Evolutionary conservation across 2,888 invertebrate genomes (phyloP).

Genomic region (Crematogaster levior): DNA sequence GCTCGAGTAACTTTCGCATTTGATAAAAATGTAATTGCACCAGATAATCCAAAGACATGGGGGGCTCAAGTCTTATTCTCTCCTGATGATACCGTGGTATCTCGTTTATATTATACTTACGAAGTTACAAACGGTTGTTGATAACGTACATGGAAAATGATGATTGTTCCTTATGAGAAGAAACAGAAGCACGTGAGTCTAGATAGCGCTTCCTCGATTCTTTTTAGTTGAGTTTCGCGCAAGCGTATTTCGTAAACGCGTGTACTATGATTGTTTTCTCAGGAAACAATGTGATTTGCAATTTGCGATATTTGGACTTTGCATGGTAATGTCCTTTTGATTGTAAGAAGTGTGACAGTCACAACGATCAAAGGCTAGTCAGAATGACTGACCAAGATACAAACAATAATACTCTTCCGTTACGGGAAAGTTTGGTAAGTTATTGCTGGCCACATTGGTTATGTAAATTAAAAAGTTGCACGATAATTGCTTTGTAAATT

Average conservation of each 20-base stretch:
- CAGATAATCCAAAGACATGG: too few relatives aligned
- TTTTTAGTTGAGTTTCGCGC: too few relatives aligned
- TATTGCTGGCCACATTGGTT: slow-evolving; percentile 5
- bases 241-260: background rate
- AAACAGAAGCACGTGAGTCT: too few relatives aligned
- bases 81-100: too few relatives aligned
- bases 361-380: slow-evolving; percentile 28
- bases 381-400: slow-evolving; percentile 79
- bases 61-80: too few relatives aligned
- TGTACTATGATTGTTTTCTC: slow-evolving; percentile 35
- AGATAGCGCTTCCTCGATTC: background rate
- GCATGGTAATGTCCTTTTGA: slow-evolving; percentile 57
- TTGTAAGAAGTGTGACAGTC: background rate
- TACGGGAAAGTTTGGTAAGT: slow-evolving; percentile 82
- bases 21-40: too few relatives aligned
- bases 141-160: too few relatives aligned
- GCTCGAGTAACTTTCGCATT: too few relatives aligned
- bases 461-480: background rate
- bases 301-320: slow-evolving; percentile 37
- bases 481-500: background rate
- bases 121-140: too few relatives aligned
- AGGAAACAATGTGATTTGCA: slow-evolving; percentile 65
- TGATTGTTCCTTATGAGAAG: too few relatives aligned
- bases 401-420: slow-evolving; percentile 73
- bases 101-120: too few relatives aligned